A percentile compares a stretch with the other conserved stretches of the same genome.
Conservation (phyloP, 1,140 invertebrate species). For the Bombyx mandarina region DNA sequence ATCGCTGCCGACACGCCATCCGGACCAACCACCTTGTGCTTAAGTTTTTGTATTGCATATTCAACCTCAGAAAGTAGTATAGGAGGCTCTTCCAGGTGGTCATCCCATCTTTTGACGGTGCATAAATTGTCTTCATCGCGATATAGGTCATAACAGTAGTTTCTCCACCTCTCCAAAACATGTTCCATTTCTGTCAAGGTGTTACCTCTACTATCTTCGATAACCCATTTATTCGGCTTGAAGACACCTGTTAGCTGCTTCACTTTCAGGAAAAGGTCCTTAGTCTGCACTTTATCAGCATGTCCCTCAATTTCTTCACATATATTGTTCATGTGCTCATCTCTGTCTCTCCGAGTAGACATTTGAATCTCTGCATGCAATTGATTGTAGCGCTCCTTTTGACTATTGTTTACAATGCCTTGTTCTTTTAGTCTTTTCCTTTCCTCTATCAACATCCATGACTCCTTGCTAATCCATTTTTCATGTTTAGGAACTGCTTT, state of each 20-base stretch:
- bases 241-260: conserved; percentile 2
- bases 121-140: neutral
- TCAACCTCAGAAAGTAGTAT: no score
- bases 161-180: no score
- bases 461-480: conserved; percentile 3
- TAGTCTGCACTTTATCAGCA: conserved; percentile 5
- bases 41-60: no score
- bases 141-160: conserved; percentile 2
- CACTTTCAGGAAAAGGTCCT: conserved; percentile 10
- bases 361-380: neutral
- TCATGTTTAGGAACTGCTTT: neutral
- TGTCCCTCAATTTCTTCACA: conserved; percentile 11
- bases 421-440: neutral
- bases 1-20: no score
- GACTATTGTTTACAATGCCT: neutral
- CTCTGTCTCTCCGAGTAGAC: conserved; percentile 5
- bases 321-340: conserved; percentile 7
- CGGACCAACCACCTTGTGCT: no score
- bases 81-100: no score
- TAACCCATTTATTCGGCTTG: conserved; percentile 8
- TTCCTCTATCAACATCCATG: conserved; percentile 2
- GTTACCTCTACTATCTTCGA: conserved; percentile 10
- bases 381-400: neutral
- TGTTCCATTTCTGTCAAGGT: no score
- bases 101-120: neutral